Base-by-base conservation (phyloP, 2,888 invertebrate genomes). In the Troides helena region DNA sequence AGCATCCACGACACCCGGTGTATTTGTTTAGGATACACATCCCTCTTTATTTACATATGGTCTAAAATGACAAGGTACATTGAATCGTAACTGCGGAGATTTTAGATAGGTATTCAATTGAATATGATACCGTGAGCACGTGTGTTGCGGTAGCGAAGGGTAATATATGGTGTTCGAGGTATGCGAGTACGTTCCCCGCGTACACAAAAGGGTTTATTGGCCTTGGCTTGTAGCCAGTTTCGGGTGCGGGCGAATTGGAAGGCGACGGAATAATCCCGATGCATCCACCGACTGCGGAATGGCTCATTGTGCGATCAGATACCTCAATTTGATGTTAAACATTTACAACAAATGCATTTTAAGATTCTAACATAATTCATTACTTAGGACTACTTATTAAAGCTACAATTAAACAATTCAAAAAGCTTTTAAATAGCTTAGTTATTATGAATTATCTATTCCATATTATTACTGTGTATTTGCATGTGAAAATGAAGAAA, bases 21-120 rank as follows among this genome's bases (percentile, higher is more conserved):
- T 89, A 87, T 91, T 91, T 91, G 81, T 86, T 90, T 89, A 90
- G 90, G 91, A 87, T 87, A 83, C 85, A 14, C 46, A 86, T 83
- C 87, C 87, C 86, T 84, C 80, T 79, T 79, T 86, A 88, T 89
- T 89, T 89, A 87, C 86, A 86, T 85, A 83, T 74, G 72, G 66
- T 56, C 43, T 58, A 30, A 50, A 62, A 63, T 60, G 72, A 73
- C 78, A 79, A 70, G 74, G 77, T 73, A 87, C 84, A 84, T 80
- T 73, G 80, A 74, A 77, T 84, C 81, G 75, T 86, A 85, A 83
- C 78, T 73, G 71, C 71, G 69, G 56, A 2, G 62, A 4, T 18
- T 50, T 83, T 84, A 72, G 81, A 77, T 80, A 77, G 72, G 81
- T 77, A 80, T 82, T 86, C 74, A 78, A 78, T 82, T 81, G 82